A percentile compares a stretch with the other conserved stretches of the same genome.
phyloP scores from a whole-genome alignment of 2,888 invertebrate species.

The Lypha dubia region DNA sequence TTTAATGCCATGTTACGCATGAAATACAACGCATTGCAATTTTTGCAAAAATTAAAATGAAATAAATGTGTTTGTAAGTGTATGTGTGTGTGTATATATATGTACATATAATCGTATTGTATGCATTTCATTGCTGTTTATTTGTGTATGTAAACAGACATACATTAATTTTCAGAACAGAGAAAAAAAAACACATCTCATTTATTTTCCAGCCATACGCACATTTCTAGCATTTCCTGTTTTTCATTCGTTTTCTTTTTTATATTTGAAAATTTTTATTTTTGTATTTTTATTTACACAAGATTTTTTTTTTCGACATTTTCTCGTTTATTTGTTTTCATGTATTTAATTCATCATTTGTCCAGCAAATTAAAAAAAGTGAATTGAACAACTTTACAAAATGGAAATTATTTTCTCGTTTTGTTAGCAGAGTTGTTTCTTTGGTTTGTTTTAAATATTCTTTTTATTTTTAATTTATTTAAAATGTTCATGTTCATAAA shows the following conservation, averaged over 20 bases:
- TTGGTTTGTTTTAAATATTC: conserved; percentile 36
- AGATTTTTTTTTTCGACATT: conserved; percentile 14
- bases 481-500: conserved; percentile 3
- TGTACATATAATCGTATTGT: no score
- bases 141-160: conserved; percentile 53
- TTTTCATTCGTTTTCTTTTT: conserved; percentile 10
- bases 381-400: conserved; percentile 15
- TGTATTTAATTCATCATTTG: conserved; percentile 61
- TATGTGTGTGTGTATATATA: no score
- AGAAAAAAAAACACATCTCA: conserved; percentile 50
- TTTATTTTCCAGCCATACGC: conserved; percentile 71
- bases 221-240: conserved; percentile 66
- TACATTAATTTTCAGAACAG: conserved; percentile 35
- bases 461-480: conserved; percentile 38
- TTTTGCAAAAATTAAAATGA: conserved; percentile 65
- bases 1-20: conserved; percentile 72
- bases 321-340: conserved; percentile 34
- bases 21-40: conserved; percentile 67
- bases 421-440: not conserved
- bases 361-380: conserved; percentile 9
- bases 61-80: conserved; percentile 54
- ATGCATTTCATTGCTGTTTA: not conserved
- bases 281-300: conserved; percentile 18
- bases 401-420: conserved; percentile 47
- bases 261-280: no score